Base-by-base conservation (phyloP, 2,113 vertebrate genomes). In the Protomyctophum bolini region DNA sequence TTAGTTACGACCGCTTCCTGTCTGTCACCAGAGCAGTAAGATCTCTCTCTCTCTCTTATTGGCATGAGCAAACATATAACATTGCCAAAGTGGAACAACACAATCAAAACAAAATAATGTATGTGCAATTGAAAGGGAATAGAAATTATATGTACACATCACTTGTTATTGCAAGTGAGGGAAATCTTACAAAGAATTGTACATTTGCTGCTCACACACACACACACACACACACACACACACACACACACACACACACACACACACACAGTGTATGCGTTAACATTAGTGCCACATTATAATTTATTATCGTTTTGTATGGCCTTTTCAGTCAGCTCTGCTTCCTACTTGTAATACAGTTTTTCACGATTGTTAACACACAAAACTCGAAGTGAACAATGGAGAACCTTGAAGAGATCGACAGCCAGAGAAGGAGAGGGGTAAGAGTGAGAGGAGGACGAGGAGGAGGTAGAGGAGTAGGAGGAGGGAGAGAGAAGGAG, bases 11-110 rank as follows among this genome's bases (percentile, higher is more conserved):
- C 83, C 94, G 94, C 69, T 97, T 96, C 88, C 92, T 96, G 78
- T 97, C 95, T 46, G 95, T 97, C 84, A 97, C 94, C 0, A 91
- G 94, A 77, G 96, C 96, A 59, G 96, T 98, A 92, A 95, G 96
- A 93, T 82, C 76, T 76, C 49, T 10, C 10, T 50, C 8, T 50
- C 49, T 9, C 48, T 50, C 48, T 21, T 21, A 21, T 21, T 21
- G 21, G 21, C 21, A 21, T 21, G 21, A 21, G 21, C 21, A 21
- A 21, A 21, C 21, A 21, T 21, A 21, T 21, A 21, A 21, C 21
- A 21, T 21, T 21, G 21, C 21, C 21, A 21, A 21, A 21, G 21
- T n/a, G n/a, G n/a, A n/a, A n/a, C n/a, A n/a, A n/a, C n/a, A n/a
- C n/a, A n/a, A n/a, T n/a, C n/a, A n/a, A n/a, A n/a, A n/a, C 21